These are phyloP conservation scores for Copidosoma floridanum DNA, from an alignment of 1,140 invertebrate species.

Conservation along the genomic window DNA sequence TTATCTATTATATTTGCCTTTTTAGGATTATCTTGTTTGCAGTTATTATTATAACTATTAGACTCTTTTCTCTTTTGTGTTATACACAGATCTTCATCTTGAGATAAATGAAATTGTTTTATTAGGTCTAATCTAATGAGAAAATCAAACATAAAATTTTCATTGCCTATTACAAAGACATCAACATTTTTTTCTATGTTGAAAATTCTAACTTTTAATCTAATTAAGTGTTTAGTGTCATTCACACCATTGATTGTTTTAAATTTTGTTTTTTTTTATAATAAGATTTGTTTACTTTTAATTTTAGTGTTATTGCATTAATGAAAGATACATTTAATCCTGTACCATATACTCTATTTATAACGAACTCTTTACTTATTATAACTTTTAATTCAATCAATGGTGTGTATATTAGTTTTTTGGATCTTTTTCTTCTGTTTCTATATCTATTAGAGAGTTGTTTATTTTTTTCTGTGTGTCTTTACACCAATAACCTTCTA, in stretches of 20 bases:
- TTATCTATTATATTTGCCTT: not conserved
- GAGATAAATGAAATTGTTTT: conserved; percentile 22
- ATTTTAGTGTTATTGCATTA: conserved; percentile 24
- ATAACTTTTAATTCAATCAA: too few relatives aligned
- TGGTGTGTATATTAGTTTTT: too few relatives aligned
- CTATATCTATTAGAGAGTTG: too few relatives aligned
- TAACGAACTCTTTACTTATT: too few relatives aligned
- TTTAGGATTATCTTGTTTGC: not conserved
- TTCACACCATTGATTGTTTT: conserved; percentile 24
- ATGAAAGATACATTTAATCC: conserved; percentile 24
- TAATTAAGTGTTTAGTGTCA: conserved; percentile 7
- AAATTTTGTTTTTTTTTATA: conserved; percentile 2
- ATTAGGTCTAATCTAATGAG: conserved; percentile 23
- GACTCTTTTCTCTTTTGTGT: not conserved
- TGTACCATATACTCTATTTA: too few relatives aligned
- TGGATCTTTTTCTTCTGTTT: too few relatives aligned
- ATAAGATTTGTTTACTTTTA: conserved; percentile 14
- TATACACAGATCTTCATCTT: conserved; percentile 14
- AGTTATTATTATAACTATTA: not conserved
- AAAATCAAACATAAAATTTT: conserved; percentile 15
- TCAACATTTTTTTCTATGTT: conserved; percentile 15
- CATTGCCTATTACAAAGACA: conserved; percentile 8
- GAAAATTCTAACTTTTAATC: conserved; percentile 10
- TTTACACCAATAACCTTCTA: not conserved
- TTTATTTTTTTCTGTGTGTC: conserved; percentile 8